Percentiles rank a stretch among this genome's conserved stretches.
Evolutionary conservation across 2,888 invertebrate genomes (phyloP).

Genomic region (Apoderus coryli): DNA sequence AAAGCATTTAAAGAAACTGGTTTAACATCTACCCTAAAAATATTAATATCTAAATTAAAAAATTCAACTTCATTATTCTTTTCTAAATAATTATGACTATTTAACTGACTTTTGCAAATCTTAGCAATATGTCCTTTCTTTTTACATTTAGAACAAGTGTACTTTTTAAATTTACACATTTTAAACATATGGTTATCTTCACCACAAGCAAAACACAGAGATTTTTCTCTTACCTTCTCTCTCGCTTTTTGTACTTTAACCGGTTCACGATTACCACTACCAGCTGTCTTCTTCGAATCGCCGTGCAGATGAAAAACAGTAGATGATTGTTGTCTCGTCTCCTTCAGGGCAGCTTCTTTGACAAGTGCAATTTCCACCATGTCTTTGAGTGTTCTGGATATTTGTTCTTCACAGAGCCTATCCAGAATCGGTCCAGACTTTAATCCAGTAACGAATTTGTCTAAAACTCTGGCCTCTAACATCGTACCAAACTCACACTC

Average conservation of each 20-base stretch:
- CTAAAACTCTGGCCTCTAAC: conserved; percentile 2
- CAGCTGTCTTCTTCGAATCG: too few species aligned
- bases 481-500: conserved; percentile 5
- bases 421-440: not conserved
- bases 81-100: not conserved
- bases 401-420: conserved; percentile 1
- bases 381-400: conserved; percentile 1
- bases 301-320: too few species aligned
- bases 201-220: not conserved
- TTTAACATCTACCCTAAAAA: not conserved
- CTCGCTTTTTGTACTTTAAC: too few species aligned
- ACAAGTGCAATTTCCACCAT: conserved; percentile 3
- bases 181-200: not conserved
- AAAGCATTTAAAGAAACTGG: conserved; percentile 4
- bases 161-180: conserved; percentile 1
- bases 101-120: not conserved
- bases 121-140: conserved; percentile 2
- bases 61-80: not conserved
- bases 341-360: not conserved
- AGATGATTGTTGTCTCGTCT: too few species aligned
- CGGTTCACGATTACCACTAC: too few species aligned
- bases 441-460: conserved; percentile 4
- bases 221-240: too few species aligned
- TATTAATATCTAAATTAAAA: conserved; percentile 4
- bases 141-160: not conserved